phyloP scores from a whole-genome alignment of 2,888 invertebrate genomes.

The Nipponacmea schrenckii region DNA sequence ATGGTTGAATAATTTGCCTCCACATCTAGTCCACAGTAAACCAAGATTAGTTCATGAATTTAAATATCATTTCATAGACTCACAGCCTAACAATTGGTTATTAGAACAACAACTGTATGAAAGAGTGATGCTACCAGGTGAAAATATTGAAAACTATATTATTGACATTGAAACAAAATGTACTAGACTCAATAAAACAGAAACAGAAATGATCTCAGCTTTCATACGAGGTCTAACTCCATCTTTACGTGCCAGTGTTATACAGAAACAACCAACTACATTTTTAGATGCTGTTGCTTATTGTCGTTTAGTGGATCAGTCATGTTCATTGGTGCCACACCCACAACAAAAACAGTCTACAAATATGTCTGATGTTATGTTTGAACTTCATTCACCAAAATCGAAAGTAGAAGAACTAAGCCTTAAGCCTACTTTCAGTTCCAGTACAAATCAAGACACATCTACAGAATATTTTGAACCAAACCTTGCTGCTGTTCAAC shows the following conservation, averaged over 20 bases:
- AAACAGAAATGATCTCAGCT: background rate
- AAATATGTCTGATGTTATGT: background rate
- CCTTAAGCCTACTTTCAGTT: no score
- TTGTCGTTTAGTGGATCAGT: background rate
- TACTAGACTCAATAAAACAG: background rate
- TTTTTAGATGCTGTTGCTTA: background rate
- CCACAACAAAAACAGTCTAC: background rate
- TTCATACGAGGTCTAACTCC: slow-evolving; percentile 1
- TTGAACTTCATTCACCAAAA: no score
- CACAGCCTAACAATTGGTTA: background rate
- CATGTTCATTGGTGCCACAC: background rate
- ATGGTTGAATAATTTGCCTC: background rate
- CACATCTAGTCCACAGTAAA: background rate
- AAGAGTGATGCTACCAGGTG: background rate
- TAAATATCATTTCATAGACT: background rate
- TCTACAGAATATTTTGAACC: no score
- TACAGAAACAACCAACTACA: background rate
- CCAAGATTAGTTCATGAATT: background rate
- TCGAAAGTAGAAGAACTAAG: no score
- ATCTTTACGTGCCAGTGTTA: background rate
- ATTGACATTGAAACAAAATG: slow-evolving; percentile 10
- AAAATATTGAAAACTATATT: slow-evolving; percentile 1
- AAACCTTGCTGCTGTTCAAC: no score
- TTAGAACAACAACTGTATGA: background rate
- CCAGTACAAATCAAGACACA: no score